Conservation (phyloP, 1,140 invertebrate genomes). For the Drosophila littoralis region DNA sequence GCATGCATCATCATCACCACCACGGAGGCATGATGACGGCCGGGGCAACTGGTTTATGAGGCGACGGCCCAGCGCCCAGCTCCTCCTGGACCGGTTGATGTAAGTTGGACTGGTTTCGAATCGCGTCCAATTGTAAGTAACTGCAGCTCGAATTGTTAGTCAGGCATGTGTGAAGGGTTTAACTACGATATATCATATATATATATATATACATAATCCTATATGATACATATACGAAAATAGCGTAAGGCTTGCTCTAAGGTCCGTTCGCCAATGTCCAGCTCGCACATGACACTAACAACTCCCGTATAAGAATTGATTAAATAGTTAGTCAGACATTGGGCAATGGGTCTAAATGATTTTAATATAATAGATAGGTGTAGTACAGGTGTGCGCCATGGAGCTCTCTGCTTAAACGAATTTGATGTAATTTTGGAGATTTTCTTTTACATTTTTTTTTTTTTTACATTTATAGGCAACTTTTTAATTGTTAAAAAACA, state of each 20-base stretch:
- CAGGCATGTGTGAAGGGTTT: conserved; percentile 42
- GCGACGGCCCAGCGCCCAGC: background rate
- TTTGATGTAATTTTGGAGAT: conserved; percentile 72
- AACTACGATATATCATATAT: conserved; percentile 32
- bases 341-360: background rate
- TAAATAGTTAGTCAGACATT: background rate
- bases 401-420: conserved; percentile 53
- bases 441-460: conserved; percentile 37
- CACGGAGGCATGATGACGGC: conserved; percentile 82
- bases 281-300: background rate
- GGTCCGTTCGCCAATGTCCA: background rate
- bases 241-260: conserved; percentile 19
- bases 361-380: conserved; percentile 12
- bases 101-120: conserved; percentile 33
- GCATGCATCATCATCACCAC: conserved; percentile 82
- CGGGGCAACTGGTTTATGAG: conserved; percentile 83
- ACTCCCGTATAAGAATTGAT: conserved; percentile 3
- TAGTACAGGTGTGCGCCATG: conserved; percentile 9
- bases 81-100: conserved; percentile 16
- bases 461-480: conserved; percentile 28
- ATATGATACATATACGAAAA: conserved; percentile 20
- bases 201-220: conserved; percentile 14
- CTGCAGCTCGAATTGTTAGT: conserved; percentile 20
- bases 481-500: conserved; percentile 43
- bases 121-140: conserved; percentile 10